These are phyloP conservation scores for Neolamprologus kungweensis DNA, from an alignment of 2,113 vertebrate species.

Conservation along the genomic window DNA sequence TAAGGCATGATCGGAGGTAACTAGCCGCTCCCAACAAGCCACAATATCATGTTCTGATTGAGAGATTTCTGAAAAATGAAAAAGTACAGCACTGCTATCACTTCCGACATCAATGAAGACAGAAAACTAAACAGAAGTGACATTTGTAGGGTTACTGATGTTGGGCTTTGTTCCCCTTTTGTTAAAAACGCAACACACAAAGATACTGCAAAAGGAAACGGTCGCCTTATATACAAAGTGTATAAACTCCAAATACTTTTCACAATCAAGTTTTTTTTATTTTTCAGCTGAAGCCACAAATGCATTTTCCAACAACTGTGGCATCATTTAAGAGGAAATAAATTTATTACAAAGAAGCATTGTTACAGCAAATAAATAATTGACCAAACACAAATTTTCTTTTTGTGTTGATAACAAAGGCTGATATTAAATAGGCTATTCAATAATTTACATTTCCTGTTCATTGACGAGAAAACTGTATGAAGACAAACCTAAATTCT, in stretches of 20 bases:
- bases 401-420: neutral
- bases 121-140: neutral
- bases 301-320: neutral
- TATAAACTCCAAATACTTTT: neutral
- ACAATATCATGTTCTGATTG: neutral
- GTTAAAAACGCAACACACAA: neutral
- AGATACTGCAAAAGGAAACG: neutral
- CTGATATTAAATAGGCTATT: neutral
- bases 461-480: neutral
- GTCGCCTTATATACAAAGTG: neutral
- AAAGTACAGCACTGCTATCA: neutral
- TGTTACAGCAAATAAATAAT: neutral
- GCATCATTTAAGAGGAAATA: neutral
- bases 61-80: neutral
- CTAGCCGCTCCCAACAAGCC: neutral
- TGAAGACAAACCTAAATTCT: neutral
- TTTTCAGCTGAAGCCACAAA: neutral
- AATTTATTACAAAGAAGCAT: neutral
- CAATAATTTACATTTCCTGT: neutral
- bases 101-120: neutral
- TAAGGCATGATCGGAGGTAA: rapidly evolving
- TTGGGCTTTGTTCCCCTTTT: neutral
- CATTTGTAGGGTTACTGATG: neutral
- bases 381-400: neutral
- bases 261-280: neutral